Evolutionary conservation across 1,140 invertebrate species (phyloP), one percentile per base, ranked within the genome.

Genomic region (Trachymyrmex cornetzi): DNA sequence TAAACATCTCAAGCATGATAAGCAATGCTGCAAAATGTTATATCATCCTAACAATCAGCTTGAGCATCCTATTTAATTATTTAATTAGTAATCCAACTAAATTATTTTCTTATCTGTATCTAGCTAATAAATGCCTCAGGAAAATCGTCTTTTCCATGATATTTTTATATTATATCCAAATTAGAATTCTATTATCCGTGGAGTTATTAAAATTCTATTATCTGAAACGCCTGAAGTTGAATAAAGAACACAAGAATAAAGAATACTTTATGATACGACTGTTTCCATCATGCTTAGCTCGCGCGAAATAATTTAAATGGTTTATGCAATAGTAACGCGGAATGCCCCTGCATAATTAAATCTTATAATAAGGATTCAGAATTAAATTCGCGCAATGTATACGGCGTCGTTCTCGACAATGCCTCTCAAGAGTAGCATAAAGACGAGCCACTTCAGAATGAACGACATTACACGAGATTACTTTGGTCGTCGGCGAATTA

Each of bases 401-500:
- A 44, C 9, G 67, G 38, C 55, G 24, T 19, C 30, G 38, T 59
- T 72, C 67, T 44, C 53, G 55, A 16, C 80, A 19, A 82, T 82
- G 67, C 14, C 80, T 72, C 67, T 82, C 67, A 59, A 74, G 79
- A 72, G 80, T 81, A 19, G 64, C 64, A 82, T 71, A 82, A 75
- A 84, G 80, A 84, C 79, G 80, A 61, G 67, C 67, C 48, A 75
- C 80, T 59, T 61, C 57, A 75, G 69, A 61, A 84, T 84, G 80
- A 84, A 75, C 44, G 69, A 84, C 69, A 75, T 75, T 74, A 24
- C 69, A 61, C 16, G 69, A 59, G 69, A 84, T 84, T 84, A 75
- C 80, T 82, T 82, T 74, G 55, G 69, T 82, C 80, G 67, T 74
- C 38, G 66, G 44, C 77, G 67, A 72, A 74, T 74, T 84, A 84